Evolutionary conservation across 2,797 vertebrate genomes (phyloP).

Genomic region (Schizothorax lantsangensis): DNA sequence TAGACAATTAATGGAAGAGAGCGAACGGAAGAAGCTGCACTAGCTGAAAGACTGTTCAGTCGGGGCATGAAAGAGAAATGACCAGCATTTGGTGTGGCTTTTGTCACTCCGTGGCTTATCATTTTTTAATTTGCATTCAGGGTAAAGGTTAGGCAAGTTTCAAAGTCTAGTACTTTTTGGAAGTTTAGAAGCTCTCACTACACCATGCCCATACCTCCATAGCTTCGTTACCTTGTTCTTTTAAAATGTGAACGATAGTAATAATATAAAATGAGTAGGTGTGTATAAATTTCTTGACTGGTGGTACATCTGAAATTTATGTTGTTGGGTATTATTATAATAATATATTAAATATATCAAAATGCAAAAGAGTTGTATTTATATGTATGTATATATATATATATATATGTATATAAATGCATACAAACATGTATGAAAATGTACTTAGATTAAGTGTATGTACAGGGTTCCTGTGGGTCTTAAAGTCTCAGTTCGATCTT

Average conservation of each 20-base stretch:
- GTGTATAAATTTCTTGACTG: background rate
- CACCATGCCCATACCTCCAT: background rate
- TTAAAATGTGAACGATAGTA: background rate
- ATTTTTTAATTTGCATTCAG: background rate
- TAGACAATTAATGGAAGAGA: conserved; percentile 67
- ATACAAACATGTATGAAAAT: background rate
- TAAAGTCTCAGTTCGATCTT: background rate
- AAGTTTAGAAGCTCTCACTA: background rate
- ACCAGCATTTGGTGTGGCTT: conserved; percentile 14
- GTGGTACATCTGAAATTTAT: background rate
- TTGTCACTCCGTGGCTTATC: background rate
- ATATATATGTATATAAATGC: background rate
- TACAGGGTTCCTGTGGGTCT: background rate
- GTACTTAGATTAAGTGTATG: background rate
- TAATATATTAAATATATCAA: too few relatives aligned
- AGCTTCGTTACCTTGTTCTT: background rate
- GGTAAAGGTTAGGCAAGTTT: background rate
- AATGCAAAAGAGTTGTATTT: too few relatives aligned
- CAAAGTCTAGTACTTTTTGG: background rate
- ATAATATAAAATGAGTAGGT: too few relatives aligned
- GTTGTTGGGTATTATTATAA: too few relatives aligned
- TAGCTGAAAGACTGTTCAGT: background rate
- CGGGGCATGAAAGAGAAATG: conserved; percentile 19
- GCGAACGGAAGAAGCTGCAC: conserved; percentile 24
- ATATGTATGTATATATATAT: background rate